These are phyloP conservation scores for Lagopus leucura DNA, from an alignment of 2,113 vertebrate species.

Conservation along the genomic window DNA sequence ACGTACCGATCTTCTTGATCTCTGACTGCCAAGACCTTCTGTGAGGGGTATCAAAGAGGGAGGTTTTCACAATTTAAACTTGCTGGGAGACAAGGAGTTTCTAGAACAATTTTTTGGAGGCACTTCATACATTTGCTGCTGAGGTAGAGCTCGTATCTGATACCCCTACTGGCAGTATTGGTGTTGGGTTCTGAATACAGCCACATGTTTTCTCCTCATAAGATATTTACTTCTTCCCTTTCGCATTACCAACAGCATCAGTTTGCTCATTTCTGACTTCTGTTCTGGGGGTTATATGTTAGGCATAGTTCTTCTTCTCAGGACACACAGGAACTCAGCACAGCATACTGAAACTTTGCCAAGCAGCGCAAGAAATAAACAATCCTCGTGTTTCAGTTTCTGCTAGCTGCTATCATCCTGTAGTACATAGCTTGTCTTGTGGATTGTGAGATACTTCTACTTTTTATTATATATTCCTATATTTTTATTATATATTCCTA, in stretches of 20 bases:
- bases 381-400: not conserved
- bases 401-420: not conserved
- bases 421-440: not conserved
- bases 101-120: not conserved
- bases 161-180: not conserved
- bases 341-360: not conserved
- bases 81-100: not conserved
- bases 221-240: not conserved
- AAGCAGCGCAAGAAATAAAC: not conserved
- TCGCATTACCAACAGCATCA: not conserved
- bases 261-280: slow-evolving; percentile 6
- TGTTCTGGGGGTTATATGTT: not conserved
- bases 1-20: not conserved
- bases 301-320: not conserved
- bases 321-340: not conserved
- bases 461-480: not conserved
- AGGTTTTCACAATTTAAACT: not conserved
- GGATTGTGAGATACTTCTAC: not conserved
- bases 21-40: not conserved
- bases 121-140: not conserved
- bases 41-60: not conserved
- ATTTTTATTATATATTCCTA: no score
- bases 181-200: not conserved
- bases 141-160: not conserved
- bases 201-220: not conserved